Conservation (phyloP, 2,888 invertebrate genomes). For the Alviniconcha strummeri region DNA sequence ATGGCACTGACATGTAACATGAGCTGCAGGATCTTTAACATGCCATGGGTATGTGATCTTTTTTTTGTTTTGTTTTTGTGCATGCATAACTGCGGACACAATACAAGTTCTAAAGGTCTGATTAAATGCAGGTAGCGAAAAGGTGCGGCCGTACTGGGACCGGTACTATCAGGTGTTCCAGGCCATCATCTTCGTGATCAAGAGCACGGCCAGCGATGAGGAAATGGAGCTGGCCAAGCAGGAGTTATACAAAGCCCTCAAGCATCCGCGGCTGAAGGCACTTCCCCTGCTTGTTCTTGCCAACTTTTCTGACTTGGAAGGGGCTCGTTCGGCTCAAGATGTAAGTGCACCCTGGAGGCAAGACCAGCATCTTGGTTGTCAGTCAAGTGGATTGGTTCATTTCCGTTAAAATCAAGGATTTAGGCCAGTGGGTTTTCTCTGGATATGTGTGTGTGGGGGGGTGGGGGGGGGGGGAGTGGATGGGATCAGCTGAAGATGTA, state of each 20-base stretch:
- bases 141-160: constrained; percentile 69
- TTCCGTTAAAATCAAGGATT: too few species aligned
- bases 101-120: too few species aligned
- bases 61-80: background rate
- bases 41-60: background rate
- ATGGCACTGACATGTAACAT: too few species aligned
- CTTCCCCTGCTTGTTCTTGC: constrained; percentile 67
- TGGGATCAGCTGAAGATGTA: constrained; percentile 56
- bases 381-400: too few species aligned
- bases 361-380: too few species aligned
- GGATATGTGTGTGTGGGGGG: too few species aligned
- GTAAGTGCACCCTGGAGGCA: constrained; percentile 43
- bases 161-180: constrained; percentile 66
- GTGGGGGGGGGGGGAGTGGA: too few species aligned
- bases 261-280: constrained; percentile 55
- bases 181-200: constrained; percentile 68
- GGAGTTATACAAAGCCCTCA: constrained; percentile 60
- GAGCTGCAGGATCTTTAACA: too few species aligned
- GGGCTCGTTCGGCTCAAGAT: constrained; percentile 59
- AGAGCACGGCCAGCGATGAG: constrained; percentile 59
- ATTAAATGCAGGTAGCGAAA: constrained; percentile 61
- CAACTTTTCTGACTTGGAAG: constrained; percentile 63
- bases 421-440: too few species aligned
- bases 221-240: constrained; percentile 53
- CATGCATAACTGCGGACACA: too few species aligned